Conservation (phyloP, 2,888 invertebrate genomes). For the Archips xylosteana region DNA sequence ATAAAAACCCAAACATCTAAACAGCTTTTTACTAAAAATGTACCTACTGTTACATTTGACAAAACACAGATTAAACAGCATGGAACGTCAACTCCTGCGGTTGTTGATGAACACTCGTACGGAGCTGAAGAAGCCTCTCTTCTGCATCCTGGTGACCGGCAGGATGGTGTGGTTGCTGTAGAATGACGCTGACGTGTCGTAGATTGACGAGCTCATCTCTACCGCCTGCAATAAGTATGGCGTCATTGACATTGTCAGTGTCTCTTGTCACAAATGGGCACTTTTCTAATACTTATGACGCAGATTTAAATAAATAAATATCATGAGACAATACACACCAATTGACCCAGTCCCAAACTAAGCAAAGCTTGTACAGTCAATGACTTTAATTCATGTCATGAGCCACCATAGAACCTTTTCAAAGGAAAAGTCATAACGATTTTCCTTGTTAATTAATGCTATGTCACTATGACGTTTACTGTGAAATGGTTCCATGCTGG, state of each 20-base stretch:
- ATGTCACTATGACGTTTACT: too few relatives aligned
- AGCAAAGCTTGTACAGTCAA: too few relatives aligned
- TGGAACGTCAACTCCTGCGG: constrained; percentile 55
- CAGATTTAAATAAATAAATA: too few relatives aligned
- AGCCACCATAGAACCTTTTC: too few relatives aligned
- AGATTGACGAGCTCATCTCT: constrained; percentile 72
- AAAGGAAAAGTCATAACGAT: too few relatives aligned
- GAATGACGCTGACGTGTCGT: constrained; percentile 75
- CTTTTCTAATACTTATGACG: too few relatives aligned
- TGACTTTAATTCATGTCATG: too few relatives aligned
- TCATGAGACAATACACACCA: too few relatives aligned
- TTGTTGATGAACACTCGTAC: constrained; percentile 67
- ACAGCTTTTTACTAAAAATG: neutral
- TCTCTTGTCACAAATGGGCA: too few relatives aligned
- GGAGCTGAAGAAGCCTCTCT: constrained; percentile 70
- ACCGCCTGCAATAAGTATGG: constrained; percentile 60
- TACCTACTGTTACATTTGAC: constrained; percentile 1
- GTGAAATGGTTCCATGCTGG: too few relatives aligned
- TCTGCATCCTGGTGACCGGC: constrained; percentile 61
- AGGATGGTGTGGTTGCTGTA: constrained; percentile 71
- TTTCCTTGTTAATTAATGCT: too few relatives aligned
- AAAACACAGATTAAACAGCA: neutral
- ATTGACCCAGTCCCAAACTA: too few relatives aligned
- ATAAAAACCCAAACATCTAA: neutral
- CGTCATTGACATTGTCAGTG: neutral